Base-by-base conservation (phyloP, 2,888 invertebrate species). In the Ennomos erosarius region DNA sequence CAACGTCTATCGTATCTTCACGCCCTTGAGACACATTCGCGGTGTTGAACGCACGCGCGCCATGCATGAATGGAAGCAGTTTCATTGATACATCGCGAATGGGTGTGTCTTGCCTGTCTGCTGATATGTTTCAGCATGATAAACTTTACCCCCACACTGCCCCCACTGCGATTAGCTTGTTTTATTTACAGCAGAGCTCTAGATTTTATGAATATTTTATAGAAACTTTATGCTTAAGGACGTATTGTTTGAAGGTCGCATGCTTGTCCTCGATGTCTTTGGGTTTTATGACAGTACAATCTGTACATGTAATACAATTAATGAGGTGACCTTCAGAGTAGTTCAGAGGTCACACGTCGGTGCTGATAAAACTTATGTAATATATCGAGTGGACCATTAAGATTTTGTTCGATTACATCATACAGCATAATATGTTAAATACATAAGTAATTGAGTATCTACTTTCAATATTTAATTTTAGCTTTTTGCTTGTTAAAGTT, bases 21-120 rank as follows among this genome's bases (percentile, higher is more conserved):
- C 68, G 85, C 84, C 84, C 84, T 84, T 84, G 83, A 52, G 11
- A 43, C 67, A 75, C 77, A 74, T 82, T 79, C 78, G 86, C 62
- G 59, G 71, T 78, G 75, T 79, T 81, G 78, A 74, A 75, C 78
- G 79, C 82, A 65, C 80, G 68, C 68, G 68, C 72, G 70, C 52
- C 40, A 72, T 73, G 79, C 78, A 87, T 90, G 89, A 90, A 90
- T 89, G 88, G 79, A 74, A 79, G 71, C 78, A 75, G 71, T 74
- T 78, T 79, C 82, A 83, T 83, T 83, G 79, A 87, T 82, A 76
- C 69, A 59, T 71, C 63, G 74, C 67, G 63, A 70, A 79, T 77
- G 77, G 82, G 84, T 80, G 84, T 81, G 82, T 73, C 76, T 70
- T 68, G 68, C 76, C 70, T 68, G 68, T 64, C 67, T 80, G 78